These are phyloP conservation scores for Conopomorpha cramerella DNA, from an alignment of 1,140 invertebrate species.

Conservation along the genomic window DNA sequence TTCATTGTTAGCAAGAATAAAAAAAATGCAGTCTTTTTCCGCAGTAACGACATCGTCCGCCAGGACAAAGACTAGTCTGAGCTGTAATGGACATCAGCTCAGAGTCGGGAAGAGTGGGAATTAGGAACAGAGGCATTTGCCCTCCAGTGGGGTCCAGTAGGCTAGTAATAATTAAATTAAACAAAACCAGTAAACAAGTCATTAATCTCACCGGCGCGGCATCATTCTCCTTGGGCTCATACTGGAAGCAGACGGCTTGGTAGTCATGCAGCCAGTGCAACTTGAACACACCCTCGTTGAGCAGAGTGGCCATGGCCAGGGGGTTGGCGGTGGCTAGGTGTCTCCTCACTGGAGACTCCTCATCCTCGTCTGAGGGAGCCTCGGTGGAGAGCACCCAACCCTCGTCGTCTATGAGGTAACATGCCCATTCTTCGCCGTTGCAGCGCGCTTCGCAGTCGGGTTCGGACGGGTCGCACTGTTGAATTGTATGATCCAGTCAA, in stretches of 20 bases:
- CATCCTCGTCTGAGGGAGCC: constrained; percentile 7
- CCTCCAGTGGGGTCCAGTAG: too few relatives aligned
- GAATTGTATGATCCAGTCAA: too few relatives aligned
- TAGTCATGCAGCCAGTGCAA: constrained; percentile 45
- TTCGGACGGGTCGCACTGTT: constrained; percentile 18
- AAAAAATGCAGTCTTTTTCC: too few relatives aligned
- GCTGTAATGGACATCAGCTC: too few relatives aligned
- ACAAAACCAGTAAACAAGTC: too few relatives aligned
- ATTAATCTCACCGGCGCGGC: constrained; percentile 16
- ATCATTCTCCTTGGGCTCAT: constrained; percentile 13
- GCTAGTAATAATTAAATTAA: too few relatives aligned
- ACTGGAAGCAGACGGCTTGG: constrained; percentile 38
- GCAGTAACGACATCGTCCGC: too few relatives aligned
- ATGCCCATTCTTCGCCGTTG: constrained; percentile 27
- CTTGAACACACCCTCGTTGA: constrained; percentile 27
- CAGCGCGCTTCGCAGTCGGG: constrained; percentile 23
- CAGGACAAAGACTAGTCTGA: too few relatives aligned
- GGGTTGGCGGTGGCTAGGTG: constrained; percentile 30
- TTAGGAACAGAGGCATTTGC: too few relatives aligned
- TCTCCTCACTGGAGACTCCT: constrained; percentile 10
- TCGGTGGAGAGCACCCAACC: constrained; percentile 30
- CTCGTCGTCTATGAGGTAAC: constrained; percentile 33
- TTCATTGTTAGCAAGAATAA: too few relatives aligned
- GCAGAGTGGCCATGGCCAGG: constrained; percentile 24
- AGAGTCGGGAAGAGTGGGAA: too few relatives aligned